phyloP scores from a whole-genome alignment of 2,888 invertebrate genomes.

The Alitta virens region DNA sequence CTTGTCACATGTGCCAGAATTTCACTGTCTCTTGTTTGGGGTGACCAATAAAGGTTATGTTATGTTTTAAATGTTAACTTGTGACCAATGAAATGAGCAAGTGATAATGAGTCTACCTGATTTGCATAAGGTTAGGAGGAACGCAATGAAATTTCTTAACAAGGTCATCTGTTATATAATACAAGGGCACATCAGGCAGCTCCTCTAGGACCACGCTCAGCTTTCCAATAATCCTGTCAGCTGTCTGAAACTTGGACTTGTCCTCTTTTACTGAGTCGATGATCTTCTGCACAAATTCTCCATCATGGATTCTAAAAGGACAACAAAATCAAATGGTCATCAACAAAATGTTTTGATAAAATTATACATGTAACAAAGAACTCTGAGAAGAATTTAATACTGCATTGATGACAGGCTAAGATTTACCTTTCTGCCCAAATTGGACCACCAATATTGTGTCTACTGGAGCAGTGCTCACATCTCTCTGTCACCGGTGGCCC shows the following conservation, averaged over 20 bases:
- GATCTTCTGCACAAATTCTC: slow-evolving; percentile 69
- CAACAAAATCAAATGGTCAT: no score
- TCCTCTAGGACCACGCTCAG: slow-evolving; percentile 76
- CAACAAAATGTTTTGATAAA: no score
- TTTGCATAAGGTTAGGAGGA: slow-evolving; percentile 42
- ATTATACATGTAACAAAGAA: no score
- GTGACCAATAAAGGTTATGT: no score
- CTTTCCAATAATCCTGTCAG: slow-evolving; percentile 62
- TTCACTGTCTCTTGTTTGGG: no score
- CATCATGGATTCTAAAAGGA: slow-evolving; percentile 67
- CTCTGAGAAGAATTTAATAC: no score
- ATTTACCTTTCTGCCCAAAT: slow-evolving; percentile 81
- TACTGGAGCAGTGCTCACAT: slow-evolving; percentile 64
- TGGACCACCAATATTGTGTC: slow-evolving; percentile 82
- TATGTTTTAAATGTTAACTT: no score
- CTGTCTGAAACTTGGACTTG: slow-evolving; percentile 66
- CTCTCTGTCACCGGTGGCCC: slow-evolving; percentile 68
- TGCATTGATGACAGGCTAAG: no score
- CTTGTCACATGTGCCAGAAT: no score
- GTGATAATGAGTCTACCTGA: no score
- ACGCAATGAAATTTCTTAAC: slow-evolving; percentile 68
- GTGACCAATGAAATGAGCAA: no score
- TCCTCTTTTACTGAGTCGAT: slow-evolving; percentile 35
- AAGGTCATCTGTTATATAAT: slow-evolving; percentile 79
- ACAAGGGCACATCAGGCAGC: slow-evolving; percentile 78